Percentiles rank a stretch among this genome's conserved stretches.
Conservation (phyloP, 2,888 invertebrate species). For the Tenthredo mesomela region DNA sequence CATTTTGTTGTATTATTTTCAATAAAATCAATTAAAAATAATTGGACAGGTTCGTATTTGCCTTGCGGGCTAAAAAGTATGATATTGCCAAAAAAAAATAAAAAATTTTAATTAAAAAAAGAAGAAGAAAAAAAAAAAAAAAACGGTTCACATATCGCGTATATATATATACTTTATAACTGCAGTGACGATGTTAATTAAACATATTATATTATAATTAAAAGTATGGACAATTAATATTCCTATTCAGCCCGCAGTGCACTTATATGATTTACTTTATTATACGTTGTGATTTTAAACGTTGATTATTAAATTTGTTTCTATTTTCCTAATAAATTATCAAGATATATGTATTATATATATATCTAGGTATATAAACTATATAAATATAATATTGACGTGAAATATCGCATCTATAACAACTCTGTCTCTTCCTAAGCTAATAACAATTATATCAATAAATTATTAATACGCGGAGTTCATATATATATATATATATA, state of each 20-base stretch:
- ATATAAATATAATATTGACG: background rate
- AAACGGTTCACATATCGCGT: background rate
- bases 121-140: background rate
- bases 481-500: too few relatives aligned
- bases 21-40: constrained; percentile 77
- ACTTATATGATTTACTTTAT: background rate
- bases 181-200: background rate
- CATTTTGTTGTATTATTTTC: constrained; percentile 78
- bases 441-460: background rate
- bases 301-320: background rate
- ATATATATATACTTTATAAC: background rate
- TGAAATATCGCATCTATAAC: background rate
- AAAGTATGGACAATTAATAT: background rate
- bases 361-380: background rate
- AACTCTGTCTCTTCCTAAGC: background rate
- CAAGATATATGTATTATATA: background rate
- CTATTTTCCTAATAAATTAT: background rate
- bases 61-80: background rate
- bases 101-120: background rate
- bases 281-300: constrained; percentile 15
- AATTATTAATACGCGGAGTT: background rate
- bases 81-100: background rate
- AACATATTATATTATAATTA: background rate
- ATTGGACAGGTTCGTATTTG: constrained; percentile 63
- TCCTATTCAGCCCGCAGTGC: background rate